Conservation (phyloP, 2,888 invertebrate genomes). For the Gastracanthus pulcherrimus region DNA sequence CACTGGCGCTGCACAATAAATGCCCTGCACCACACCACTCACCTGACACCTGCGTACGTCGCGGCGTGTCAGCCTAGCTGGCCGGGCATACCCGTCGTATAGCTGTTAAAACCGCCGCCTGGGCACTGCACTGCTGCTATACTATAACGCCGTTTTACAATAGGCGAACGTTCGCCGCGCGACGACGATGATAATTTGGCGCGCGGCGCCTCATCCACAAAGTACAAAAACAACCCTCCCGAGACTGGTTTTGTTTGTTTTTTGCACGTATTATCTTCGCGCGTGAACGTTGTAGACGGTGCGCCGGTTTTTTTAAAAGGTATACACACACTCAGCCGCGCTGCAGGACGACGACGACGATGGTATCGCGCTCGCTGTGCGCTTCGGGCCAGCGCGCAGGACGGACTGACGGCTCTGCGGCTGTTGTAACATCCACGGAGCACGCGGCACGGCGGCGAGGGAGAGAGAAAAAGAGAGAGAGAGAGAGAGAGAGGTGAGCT, state of each 20-base stretch:
- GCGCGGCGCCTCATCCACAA: too few relatives aligned
- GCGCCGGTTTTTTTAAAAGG: not conserved
- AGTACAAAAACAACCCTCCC: too few relatives aligned
- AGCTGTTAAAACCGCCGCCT: too few relatives aligned
- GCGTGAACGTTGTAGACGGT: too few relatives aligned
- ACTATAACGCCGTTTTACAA: too few relatives aligned
- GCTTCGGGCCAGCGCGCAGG: conserved; percentile 45
- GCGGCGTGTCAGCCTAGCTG: conserved; percentile 27
- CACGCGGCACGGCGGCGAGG: not conserved
- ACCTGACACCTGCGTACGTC: conserved; percentile 45
- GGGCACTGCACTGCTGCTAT: too few relatives aligned
- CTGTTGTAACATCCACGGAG: conserved; percentile 1
- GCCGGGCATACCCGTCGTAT: conserved; percentile 5
- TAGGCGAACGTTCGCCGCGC: too few relatives aligned
- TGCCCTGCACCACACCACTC: conserved; percentile 36
- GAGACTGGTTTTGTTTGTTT: too few relatives aligned
- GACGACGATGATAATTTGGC: too few relatives aligned
- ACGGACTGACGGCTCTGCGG: conserved; percentile 50
- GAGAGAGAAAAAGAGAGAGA: conserved; percentile 13
- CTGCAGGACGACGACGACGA: not conserved
- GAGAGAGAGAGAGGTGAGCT: conserved; percentile 3
- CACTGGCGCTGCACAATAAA: not conserved
- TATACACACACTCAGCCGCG: not conserved
- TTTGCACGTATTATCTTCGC: too few relatives aligned
- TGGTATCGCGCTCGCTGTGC: conserved; percentile 3